Base-by-base conservation (phyloP, 2,888 invertebrate genomes). In the Endotricha flammealis region DNA sequence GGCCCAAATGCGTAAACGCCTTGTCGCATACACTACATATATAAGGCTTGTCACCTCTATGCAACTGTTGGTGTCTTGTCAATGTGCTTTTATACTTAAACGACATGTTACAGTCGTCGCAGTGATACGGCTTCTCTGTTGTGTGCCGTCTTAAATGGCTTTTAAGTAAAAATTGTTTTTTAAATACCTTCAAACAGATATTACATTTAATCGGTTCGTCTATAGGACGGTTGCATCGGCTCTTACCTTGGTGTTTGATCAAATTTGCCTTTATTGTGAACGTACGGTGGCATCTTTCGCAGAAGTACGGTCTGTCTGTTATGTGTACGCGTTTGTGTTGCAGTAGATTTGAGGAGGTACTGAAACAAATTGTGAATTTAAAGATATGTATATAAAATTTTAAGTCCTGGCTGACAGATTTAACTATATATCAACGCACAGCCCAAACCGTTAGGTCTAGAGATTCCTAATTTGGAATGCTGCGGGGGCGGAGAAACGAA, bases 11-110 rank as follows among this genome's bases (percentile, higher is more conserved):
- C 0, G 56, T 53, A 31, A 65, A 67, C 0, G 42, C 50, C 36
- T 62, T 64, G 5, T 48, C 41, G 39, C 72, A 73, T n/a, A 51
- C 41, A 3, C 54, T 48, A 29, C 72, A 72, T 2, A 29, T 7
- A 12, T 9, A 29, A 1, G 7, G 20, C 8, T 35, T 35, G 1
- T 13, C 9, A 6, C 22, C 29, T 2, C 23, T 35, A 10, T 35
- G 35, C 4, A 35, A n/a, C 6, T 28, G 28, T 1, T 29, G 0
- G 49, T 68, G 68, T 0, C 61, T 41, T 0, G 57, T 46, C 1
- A 68, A 24, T 2, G 66, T 59, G 0, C 55, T 57, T 29, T 62
- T 65, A 12, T 64, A 53, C 28, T 62, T 61, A 12, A 63, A 64
- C 6, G 38, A 41, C 49, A 59, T 50, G 2, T 55, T 40, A 8